Conservation (phyloP, 2,113 vertebrate species). For the Pontoporia blainvillei region DNA sequence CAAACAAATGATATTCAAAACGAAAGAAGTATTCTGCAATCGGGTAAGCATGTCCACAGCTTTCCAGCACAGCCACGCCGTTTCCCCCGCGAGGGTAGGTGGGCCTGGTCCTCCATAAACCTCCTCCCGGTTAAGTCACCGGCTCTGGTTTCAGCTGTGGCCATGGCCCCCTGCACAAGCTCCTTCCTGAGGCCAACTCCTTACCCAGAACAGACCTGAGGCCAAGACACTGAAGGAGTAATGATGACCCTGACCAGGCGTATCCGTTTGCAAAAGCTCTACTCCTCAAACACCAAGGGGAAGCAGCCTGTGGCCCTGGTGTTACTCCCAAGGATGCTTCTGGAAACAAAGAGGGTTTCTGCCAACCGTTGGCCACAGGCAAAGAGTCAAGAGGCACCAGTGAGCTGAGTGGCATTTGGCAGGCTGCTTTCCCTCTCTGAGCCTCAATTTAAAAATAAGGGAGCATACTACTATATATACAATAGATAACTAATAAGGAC, state of each 20-base stretch:
- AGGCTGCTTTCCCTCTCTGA: not conserved
- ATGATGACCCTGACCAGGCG: not conserved
- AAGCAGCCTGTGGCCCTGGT: not conserved
- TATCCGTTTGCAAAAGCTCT: not conserved
- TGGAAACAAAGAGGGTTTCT: not conserved
- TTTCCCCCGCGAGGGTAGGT: slow-evolving; percentile 10
- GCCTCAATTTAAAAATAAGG: not conserved
- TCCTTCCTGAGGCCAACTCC: not conserved
- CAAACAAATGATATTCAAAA: slow-evolving; percentile 77
- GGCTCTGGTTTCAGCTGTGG: not conserved
- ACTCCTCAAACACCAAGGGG: not conserved
- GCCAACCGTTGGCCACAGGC: not conserved
- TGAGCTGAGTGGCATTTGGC: not conserved
- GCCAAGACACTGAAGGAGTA: not conserved
- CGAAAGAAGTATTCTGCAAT: slow-evolving; percentile 66
- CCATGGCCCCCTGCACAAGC: not conserved
- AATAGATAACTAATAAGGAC: not conserved
- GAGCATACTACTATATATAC: not conserved
- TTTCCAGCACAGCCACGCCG: slow-evolving; percentile 60
- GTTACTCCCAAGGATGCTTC: not conserved
- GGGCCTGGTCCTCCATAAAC: not conserved
- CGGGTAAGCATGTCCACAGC: slow-evolving; percentile 60
- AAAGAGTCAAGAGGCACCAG: not conserved
- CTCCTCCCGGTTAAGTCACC: slow-evolving; percentile 45
- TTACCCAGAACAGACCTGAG: not conserved